Conservation (phyloP, 2,113 vertebrate species). For the Hippolais icterina region DNA sequence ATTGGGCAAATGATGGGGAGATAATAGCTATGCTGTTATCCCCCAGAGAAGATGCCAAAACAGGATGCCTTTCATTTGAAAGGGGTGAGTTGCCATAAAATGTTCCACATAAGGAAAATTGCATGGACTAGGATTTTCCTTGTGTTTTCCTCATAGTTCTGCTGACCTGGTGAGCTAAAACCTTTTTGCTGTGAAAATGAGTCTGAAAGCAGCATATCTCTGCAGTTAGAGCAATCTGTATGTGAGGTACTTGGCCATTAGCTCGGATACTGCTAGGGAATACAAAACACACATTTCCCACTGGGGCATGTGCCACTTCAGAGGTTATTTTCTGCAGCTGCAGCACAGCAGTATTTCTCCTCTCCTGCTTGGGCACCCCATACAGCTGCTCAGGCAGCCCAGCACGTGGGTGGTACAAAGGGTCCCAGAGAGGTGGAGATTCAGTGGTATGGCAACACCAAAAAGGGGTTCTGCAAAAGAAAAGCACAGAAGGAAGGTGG, state of each 20-base stretch:
- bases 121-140: not conserved
- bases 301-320: not conserved
- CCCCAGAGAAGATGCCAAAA: not conserved
- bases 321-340: not conserved
- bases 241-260: not conserved
- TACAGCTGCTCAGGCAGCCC: not conserved
- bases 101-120: not conserved
- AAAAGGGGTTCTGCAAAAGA: not conserved
- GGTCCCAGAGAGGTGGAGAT: not conserved
- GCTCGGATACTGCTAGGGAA: not conserved
- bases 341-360: not conserved
- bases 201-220: not conserved
- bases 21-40: not conserved
- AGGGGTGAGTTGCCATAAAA: not conserved
- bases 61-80: not conserved
- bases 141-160: not conserved
- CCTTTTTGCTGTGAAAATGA: not conserved
- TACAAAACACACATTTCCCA: not conserved
- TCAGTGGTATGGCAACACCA: not conserved
- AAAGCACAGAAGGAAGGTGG: not conserved
- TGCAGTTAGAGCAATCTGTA: not conserved
- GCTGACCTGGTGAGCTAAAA: not conserved
- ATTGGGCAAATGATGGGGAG: not conserved
- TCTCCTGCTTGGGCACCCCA: not conserved
- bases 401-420: not conserved